Base-by-base conservation (phyloP, 2,888 invertebrate genomes). In the Tigriopus californicus region DNA sequence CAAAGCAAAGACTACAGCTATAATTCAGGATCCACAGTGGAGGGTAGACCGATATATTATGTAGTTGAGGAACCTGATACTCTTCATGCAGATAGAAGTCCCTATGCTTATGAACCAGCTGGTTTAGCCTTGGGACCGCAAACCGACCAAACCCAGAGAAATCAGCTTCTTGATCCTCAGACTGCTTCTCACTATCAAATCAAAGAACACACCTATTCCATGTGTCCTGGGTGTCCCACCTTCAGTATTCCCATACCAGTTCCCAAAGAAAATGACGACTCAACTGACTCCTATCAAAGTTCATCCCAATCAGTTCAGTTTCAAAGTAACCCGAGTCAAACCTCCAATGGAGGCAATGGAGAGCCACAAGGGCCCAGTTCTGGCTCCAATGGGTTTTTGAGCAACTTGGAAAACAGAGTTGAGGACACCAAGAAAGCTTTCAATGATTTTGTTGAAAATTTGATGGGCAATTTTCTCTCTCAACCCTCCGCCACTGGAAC, bases 61-160 rank as follows among this genome's bases (percentile, higher is more conserved):
- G 62, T 62, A 79, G 6, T 80, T 76, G 77, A 62, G 80, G 81
- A 41, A 20, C 53, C 41, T 6, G 58, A 58, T 33, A 18, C 44
- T 51, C 33, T 74, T 18, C 77, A 77, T 67, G 77, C 76, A 61
- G 77, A 77, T 65, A 75, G 77, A 62, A 77, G 77, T 18, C 78
- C 78, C 0, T 78, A 76, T 71, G 77, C 77, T 57, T 67, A 49
- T 55, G 62, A 62, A 40, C 62, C 62, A n/a, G 61, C 61, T 5
- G 58, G 49, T 49, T 33, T 33, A 33, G 33, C 33, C 3, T 33
- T 33, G 33, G 33, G n/a, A 15, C 25, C 20, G 10, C 46, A 22
- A 56, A 33, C 56, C 44, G 20, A 20, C 56, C 20, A 15, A 20
- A 44, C 15, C 25, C 56, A 20, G 44, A 56, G 22, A 13, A 42